Percentiles rank a stretch among this genome's conserved stretches.
These are phyloP conservation scores for Dryadula phaetusa DNA, from an alignment of 2,888 invertebrate genomes.

Conservation along the genomic window DNA sequence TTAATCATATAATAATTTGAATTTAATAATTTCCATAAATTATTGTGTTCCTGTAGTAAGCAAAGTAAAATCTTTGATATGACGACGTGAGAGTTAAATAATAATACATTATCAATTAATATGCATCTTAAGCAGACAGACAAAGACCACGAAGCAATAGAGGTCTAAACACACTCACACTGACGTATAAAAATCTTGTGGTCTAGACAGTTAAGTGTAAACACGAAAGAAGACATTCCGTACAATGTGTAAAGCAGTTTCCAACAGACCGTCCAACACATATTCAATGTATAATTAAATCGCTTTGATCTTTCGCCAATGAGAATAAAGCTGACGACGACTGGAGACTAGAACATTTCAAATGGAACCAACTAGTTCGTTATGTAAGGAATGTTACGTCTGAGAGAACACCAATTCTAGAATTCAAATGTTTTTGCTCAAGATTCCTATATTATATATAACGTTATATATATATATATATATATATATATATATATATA, in stretches of 20 bases:
- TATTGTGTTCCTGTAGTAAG: too few relatives aligned
- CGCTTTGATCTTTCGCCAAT: constrained; percentile 19
- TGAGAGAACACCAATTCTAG: background rate
- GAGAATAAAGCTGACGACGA: background rate
- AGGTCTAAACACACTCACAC: too few relatives aligned
- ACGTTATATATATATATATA: too few relatives aligned
- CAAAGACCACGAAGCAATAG: too few relatives aligned
- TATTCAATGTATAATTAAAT: constrained; percentile 27
- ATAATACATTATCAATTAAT: too few relatives aligned
- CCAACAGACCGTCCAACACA: constrained; percentile 1
- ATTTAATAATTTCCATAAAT: too few relatives aligned
- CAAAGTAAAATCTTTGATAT: too few relatives aligned
- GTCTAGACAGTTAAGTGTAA: background rate
- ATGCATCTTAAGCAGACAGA: too few relatives aligned
- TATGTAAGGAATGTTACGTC: background rate
- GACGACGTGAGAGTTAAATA: too few relatives aligned
- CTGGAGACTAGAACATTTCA: background rate
- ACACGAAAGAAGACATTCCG: background rate
- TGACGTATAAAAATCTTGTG: background rate
- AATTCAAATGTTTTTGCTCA: background rate
- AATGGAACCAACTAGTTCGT: constrained; percentile 2
- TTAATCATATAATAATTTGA: too few relatives aligned
- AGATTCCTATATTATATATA: background rate
- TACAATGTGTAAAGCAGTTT: background rate
- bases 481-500: too few relatives aligned